Base-by-base conservation (phyloP, 2,888 invertebrate species). In the Zelleria hepariella region DNA sequence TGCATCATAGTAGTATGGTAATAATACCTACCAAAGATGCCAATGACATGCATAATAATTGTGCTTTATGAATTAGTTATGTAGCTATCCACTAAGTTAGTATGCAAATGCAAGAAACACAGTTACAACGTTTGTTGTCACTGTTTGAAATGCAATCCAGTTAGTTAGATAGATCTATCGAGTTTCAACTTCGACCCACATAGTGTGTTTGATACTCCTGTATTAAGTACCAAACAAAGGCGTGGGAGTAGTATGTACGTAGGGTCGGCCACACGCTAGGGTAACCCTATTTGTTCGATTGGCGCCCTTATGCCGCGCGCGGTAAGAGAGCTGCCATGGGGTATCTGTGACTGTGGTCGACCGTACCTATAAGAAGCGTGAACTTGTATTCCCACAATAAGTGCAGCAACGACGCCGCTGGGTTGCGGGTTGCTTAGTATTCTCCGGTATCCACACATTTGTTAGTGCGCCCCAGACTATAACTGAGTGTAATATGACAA, bases 101-200 rank as follows among this genome's bases (percentile, higher is more conserved):
- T 27, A 58, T 58, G 21, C 58, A 51, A 58, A 58, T 49, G 10
- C 26, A 58, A 58, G 58, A 58, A 26, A 26, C 51, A 51, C 51
- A 27, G 25, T 51, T 26, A 67, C 66, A 63, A 15, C 66, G 63
- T 68, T 66, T 68, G 62, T 62, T 64, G 68, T 71, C 68, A 68
- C 66, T 69, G 69, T 73, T 69, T 67, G 67, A 74, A 74, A 73
- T 66, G 66, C 69, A 77, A 10, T 76, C 24, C 10, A 10, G 7
- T 1, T 52, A 4, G 10, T 32, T 32, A 32, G 5, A 32, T 6
- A 1, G 8, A 20, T 52, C 18, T 21, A 52, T 23, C 7, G 47
- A 48, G 5, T 20, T 20, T n/a, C 48, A 20, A 48, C 32, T 7
- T 32, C 32, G 6, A 32, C 10, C 10, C 32, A 32, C 2, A 32